A percentile compares a stretch with the other conserved stretches of the same genome.
Evolutionary conservation across 2,888 invertebrate species (phyloP).

Genomic region (Rambutsinella grinnellia): DNA sequence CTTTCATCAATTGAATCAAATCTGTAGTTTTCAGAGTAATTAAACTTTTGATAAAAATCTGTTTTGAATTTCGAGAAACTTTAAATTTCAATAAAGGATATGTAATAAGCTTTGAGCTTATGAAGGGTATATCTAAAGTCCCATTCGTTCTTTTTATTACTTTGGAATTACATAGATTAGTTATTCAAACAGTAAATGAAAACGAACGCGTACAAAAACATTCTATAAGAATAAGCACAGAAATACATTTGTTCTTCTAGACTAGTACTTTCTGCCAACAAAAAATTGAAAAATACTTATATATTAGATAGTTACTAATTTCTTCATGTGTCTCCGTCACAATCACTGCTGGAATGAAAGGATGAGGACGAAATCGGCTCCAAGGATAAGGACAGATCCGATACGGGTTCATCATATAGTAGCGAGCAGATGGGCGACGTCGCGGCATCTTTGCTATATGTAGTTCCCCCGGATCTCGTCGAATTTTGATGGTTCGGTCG

Average conservation of each 20-base stretch:
- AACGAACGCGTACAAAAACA: neutral
- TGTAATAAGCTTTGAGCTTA: conserved; percentile 27
- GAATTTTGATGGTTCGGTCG: neutral
- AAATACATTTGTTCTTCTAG: too few relatives aligned
- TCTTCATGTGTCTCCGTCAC: neutral
- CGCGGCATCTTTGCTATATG: neutral
- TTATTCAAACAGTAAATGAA: neutral
- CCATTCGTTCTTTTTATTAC: neutral
- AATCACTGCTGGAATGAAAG: conserved; percentile 40
- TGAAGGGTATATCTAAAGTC: conserved; percentile 1
- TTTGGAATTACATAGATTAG: neutral
- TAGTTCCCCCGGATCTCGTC: neutral
- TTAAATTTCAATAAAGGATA: neutral
- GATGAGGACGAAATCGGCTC: conserved; percentile 38
- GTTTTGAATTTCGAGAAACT: too few relatives aligned
- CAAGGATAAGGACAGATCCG: conserved; percentile 29
- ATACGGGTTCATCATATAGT: neutral
- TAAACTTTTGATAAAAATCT: too few relatives aligned
- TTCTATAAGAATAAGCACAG: neutral
- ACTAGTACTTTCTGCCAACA: too few relatives aligned
- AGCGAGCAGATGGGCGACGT: neutral
- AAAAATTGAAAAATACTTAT: too few relatives aligned
- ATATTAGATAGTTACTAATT: too few relatives aligned
- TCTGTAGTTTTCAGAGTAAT: too few relatives aligned
- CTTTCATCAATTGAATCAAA: too few relatives aligned